Conservation (phyloP, 2,797 vertebrate species). For the Melanotaenia nigrans region DNA sequence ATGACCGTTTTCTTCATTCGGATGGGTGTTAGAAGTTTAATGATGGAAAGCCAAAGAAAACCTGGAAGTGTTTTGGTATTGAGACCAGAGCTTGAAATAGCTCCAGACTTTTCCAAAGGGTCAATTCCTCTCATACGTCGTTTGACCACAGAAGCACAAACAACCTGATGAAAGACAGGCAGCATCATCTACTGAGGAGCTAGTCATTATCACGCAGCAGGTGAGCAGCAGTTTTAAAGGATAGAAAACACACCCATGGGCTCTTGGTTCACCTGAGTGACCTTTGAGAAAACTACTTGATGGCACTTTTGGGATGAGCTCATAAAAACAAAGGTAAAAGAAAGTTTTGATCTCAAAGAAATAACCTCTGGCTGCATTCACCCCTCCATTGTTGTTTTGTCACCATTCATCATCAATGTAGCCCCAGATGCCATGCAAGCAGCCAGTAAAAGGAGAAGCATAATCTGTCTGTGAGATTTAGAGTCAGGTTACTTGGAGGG, state of each 20-base stretch:
- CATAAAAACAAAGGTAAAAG: constrained; percentile 1
- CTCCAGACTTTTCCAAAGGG: constrained; percentile 66
- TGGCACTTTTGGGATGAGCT: constrained; percentile 11
- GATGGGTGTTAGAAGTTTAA: constrained; percentile 51
- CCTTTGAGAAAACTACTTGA: constrained; percentile 23
- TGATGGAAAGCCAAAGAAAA: constrained; percentile 78
- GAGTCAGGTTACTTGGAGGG: constrained; percentile 64
- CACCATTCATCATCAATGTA: constrained; percentile 32
- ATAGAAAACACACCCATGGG: constrained; percentile 22
- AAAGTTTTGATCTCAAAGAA: constrained; percentile 29
- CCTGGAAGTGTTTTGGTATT: constrained; percentile 73
- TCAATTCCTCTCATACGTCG: constrained; percentile 53
- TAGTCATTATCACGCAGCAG: constrained; percentile 67
- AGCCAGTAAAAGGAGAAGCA: constrained; percentile 48
- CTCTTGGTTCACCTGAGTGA: constrained; percentile 34
- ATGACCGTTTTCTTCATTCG: constrained; percentile 59
- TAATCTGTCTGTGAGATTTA: constrained; percentile 67
- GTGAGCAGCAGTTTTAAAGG: constrained; percentile 38
- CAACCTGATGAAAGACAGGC: constrained; percentile 66
- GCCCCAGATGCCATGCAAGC: constrained; percentile 37
- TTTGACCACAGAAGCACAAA: constrained; percentile 72
- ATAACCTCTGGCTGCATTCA: constrained; percentile 24
- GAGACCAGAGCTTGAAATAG: constrained; percentile 76
- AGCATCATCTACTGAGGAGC: constrained; percentile 45
- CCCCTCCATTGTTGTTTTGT: constrained; percentile 34